Percentiles rank a stretch among this genome's conserved stretches.
These are phyloP conservation scores for Mechanitis mazaeus DNA, from an alignment of 2,888 invertebrate genomes.

Conservation along the genomic window DNA sequence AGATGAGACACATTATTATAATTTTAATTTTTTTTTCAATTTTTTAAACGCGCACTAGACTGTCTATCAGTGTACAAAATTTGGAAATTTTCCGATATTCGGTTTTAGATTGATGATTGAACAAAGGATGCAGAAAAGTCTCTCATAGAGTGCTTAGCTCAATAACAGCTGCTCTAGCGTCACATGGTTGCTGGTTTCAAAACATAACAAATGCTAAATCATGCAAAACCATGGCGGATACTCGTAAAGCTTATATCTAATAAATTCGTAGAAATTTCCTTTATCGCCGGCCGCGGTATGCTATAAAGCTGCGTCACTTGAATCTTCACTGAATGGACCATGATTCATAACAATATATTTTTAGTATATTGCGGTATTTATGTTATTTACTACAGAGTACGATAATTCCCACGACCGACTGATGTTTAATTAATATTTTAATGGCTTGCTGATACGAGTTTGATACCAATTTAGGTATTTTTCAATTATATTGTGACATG, in stretches of 20 bases:
- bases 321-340: conserved; percentile 51
- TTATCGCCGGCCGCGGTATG: conserved; percentile 44
- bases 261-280: conserved; percentile 42
- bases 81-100: too few species aligned
- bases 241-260: conserved; percentile 25
- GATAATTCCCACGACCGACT: conserved; percentile 49
- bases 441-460: conserved; percentile 12
- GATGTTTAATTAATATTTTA: conserved; percentile 38
- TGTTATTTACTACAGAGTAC: conserved; percentile 62
- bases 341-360: conserved; percentile 65
- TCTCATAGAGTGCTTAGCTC: too few species aligned
- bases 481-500: conserved; percentile 8
- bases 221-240: conserved; percentile 4
- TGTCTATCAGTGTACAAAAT: too few species aligned
- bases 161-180: too few species aligned
- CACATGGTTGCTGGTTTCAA: background rate
- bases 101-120: too few species aligned
- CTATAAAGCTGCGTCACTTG: conserved; percentile 52
- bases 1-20: too few species aligned
- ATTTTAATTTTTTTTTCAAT: too few species aligned
- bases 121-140: too few species aligned
- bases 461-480: conserved; percentile 10
- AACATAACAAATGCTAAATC: conserved; percentile 3
- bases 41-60: too few species aligned
- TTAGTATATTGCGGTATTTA: conserved; percentile 52